Conservation (phyloP, 2,113 vertebrate genomes). For the Fregata magnificens region DNA sequence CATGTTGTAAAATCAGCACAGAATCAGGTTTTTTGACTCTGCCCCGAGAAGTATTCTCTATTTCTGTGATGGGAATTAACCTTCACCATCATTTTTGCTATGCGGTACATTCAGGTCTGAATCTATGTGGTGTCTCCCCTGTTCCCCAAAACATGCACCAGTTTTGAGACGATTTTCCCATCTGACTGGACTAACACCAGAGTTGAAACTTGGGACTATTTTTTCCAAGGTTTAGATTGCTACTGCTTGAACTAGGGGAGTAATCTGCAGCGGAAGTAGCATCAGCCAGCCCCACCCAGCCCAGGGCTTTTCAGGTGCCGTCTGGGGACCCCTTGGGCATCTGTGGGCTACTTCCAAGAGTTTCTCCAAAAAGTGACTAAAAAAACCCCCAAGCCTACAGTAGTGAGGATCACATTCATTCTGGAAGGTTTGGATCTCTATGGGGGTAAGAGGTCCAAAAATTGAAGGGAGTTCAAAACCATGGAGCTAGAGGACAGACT, state of each 20-base stretch:
- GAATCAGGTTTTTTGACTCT: background rate
- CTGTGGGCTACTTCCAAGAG: background rate
- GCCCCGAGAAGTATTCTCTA: background rate
- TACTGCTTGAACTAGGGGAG: background rate
- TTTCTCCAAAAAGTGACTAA: background rate
- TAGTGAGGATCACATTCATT: background rate
- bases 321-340: background rate
- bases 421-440: background rate
- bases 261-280: background rate
- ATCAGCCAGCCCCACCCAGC: background rate
- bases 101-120: background rate
- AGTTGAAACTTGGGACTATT: background rate
- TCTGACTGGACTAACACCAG: background rate
- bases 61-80: background rate
- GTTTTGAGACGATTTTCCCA: background rate
- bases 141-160: background rate
- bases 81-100: background rate
- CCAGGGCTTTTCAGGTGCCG: background rate
- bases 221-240: background rate
- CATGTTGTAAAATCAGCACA: background rate
- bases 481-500: background rate
- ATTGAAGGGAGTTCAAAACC: background rate
- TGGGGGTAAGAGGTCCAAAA: background rate
- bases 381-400: background rate
- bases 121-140: background rate